Base-by-base conservation (phyloP, 2,113 vertebrate genomes). In the Hemicordylus capensis region DNA sequence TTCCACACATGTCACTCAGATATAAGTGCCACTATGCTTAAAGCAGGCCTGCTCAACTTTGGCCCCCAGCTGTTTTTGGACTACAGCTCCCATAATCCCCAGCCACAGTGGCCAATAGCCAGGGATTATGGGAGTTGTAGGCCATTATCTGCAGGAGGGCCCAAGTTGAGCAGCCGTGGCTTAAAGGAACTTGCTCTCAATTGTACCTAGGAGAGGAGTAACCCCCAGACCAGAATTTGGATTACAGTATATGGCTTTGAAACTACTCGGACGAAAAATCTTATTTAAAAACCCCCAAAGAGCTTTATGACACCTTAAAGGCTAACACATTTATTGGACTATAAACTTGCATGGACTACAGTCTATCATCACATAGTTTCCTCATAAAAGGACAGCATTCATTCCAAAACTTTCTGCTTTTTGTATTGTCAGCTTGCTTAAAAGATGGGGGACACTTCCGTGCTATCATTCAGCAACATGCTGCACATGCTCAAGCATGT, bases 401-500 rank as follows among this genome's bases (percentile, higher is more conserved):
- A 6, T 19, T 61, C 70, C 46, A 58, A 67, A n/a, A 76, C 19
- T 20, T 69, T 70, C 0, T 51, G 10, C 24, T 76, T 88, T 85
- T 83, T 78, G 48, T 76, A 51, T 59, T 64, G 2, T 70, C 89
- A 85, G 46, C 58, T 44, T 3, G 4, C 73, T 80, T 77, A 74
- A 48, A 88, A 80, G 37, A 78, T 80, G 48, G 78, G 42, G 76
- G 63, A 85, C 34, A 84, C 28, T 87, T 58, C 80, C 74, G 11
- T 46, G 86, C 51, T 46, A 51, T 46, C 28, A 48, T 90, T 87
- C 83, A 83, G 74, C 48, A 87, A 69, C 46, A 87, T 58, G 76
- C 77, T 6, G 87, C 79, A 69, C 88, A 88, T 73, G 51, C 56
- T 77, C 54, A 76, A 83, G 83, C 88, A 90, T 90, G 58, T 70